Evolutionary conservation across 2,113 vertebrate genomes (phyloP).

Genomic region (Platysternon megacephalum): DNA sequence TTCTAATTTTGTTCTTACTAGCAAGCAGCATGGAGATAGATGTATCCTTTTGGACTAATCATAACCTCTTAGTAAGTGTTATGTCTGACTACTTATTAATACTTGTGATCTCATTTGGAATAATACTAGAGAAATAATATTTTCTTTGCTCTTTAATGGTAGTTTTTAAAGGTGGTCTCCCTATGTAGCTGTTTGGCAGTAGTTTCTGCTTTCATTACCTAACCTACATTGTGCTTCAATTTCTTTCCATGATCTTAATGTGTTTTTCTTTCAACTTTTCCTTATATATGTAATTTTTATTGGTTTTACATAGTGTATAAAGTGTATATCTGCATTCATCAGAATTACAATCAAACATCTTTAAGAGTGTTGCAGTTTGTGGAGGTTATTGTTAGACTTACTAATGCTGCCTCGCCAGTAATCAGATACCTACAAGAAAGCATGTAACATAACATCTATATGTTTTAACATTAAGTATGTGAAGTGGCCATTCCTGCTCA

Average conservation of each 20-base stretch:
- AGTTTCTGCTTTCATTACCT: background rate
- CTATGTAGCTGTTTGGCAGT: background rate
- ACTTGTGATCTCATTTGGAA: background rate
- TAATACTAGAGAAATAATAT: background rate
- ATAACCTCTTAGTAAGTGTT: background rate
- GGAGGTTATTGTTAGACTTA: background rate
- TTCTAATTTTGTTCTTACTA: background rate
- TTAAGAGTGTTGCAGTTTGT: background rate
- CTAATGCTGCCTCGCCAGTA: background rate
- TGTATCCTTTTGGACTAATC: background rate
- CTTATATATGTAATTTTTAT: background rate
- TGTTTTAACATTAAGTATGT: background rate
- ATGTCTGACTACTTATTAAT: background rate
- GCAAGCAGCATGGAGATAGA: background rate
- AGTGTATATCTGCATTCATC: background rate
- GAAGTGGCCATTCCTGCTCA: background rate
- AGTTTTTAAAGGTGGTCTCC: background rate
- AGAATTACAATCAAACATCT: background rate
- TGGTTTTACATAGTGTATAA: background rate
- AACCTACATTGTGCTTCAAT: background rate
- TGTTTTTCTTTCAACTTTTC: background rate
- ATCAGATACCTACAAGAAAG: background rate
- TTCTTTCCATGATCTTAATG: background rate
- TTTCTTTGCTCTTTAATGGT: background rate
- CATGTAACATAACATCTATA: background rate